phyloP scores from a whole-genome alignment of 2,888 invertebrate genomes.

The Oegoconia quadripuncta region DNA sequence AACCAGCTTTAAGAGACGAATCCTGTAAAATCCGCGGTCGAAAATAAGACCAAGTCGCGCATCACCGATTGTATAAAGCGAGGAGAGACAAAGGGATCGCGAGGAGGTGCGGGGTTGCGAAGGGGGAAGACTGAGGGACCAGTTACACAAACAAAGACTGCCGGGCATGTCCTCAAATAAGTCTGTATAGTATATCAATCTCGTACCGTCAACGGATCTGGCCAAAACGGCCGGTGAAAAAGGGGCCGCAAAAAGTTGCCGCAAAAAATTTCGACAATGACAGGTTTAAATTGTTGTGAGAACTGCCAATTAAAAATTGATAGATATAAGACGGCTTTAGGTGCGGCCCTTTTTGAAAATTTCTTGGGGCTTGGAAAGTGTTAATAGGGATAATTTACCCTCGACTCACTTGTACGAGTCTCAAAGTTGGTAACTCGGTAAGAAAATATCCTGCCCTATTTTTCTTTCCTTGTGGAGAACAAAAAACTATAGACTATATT shows the following conservation, averaged over 20 bases:
- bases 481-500: too few species aligned
- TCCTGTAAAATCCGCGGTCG: conserved; percentile 47
- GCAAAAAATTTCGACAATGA: conserved; percentile 69
- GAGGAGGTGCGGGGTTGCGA: conserved; percentile 34
- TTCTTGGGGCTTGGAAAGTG: not conserved
- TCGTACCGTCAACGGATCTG: conserved; percentile 68
- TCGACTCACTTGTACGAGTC: too few species aligned
- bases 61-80: conserved; percentile 69
- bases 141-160: conserved; percentile 75
- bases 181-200: conserved; percentile 78
- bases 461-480: too few species aligned
- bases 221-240: conserved; percentile 72
- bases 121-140: conserved; percentile 43
- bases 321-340: conserved; percentile 55
- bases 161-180: conserved; percentile 69
- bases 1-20: conserved; percentile 40
- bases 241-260: conserved; percentile 60
- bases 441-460: too few species aligned
- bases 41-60: conserved; percentile 64
- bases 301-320: conserved; percentile 79
- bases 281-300: conserved; percentile 71
- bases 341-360: conserved; percentile 15
- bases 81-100: conserved; percentile 60
- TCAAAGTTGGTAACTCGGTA: too few species aligned
- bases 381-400: too few species aligned